These are phyloP conservation scores for Ischnus inquisitorius DNA, from an alignment of 2,888 invertebrate genomes.

Conservation along the genomic window DNA sequence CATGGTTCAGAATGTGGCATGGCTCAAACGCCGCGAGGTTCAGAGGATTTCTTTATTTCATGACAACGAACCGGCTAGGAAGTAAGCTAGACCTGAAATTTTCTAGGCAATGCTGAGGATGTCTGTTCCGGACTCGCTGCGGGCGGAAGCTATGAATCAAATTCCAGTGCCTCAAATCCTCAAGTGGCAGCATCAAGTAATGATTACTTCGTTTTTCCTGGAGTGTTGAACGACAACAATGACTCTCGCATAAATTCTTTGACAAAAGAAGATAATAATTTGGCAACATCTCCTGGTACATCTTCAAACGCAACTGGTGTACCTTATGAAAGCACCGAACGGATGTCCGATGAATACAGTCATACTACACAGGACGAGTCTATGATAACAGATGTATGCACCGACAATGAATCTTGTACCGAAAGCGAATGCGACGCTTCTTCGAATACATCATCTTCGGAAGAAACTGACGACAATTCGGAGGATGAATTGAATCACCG, in stretches of 20 bases:
- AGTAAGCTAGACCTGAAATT: not conserved
- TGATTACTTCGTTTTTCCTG: constrained; percentile 15
- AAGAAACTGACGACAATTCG: not conserved
- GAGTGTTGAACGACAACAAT: not conserved
- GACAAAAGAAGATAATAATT: not conserved
- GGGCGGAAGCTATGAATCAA: constrained; percentile 7
- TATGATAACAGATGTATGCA: constrained; percentile 11
- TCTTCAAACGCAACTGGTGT: not conserved
- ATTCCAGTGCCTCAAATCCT: not conserved
- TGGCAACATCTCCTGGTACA: not conserved
- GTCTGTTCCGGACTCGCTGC: not conserved
- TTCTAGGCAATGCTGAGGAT: not conserved
- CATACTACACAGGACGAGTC: not conserved
- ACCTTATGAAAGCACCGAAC: constrained; percentile 6
- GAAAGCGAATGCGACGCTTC: not conserved
- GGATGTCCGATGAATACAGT: not conserved
- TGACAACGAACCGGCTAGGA: not conserved
- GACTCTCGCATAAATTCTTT: too few species aligned
- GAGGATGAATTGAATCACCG: not conserved
- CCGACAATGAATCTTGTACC: not conserved
- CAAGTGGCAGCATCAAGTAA: constrained; percentile 14
- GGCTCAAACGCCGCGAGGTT: not conserved
- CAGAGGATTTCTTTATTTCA: not conserved
- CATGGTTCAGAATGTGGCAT: not conserved
- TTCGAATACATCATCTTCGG: not conserved